Percentiles rank a stretch among this genome's conserved stretches.
Conservation (phyloP, 2,113 vertebrate genomes). For the Ceuthmochares aereus region DNA sequence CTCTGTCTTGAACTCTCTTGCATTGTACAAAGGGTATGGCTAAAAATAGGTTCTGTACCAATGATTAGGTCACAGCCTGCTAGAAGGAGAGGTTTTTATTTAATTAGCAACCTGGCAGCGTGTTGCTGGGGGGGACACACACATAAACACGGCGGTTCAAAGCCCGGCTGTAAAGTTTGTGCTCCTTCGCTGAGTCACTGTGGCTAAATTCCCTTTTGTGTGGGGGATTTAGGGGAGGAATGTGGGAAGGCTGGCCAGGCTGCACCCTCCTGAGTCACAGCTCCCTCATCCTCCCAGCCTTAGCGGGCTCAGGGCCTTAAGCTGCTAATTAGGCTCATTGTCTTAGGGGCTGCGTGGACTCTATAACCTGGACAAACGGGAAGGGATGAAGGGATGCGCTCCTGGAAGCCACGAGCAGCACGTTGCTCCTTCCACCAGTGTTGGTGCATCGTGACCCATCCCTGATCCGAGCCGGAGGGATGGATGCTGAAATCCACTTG, state of each 20-base stretch:
- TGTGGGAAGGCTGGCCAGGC: neutral
- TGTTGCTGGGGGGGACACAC: neutral
- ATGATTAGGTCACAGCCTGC: constrained; percentile 8
- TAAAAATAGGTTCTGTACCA: constrained; percentile 38
- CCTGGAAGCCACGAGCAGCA: neutral
- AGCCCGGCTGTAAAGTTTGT: constrained; percentile 51
- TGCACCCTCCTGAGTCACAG: neutral
- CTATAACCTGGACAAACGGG: neutral
- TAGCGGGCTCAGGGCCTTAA: neutral
- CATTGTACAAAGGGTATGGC: constrained; percentile 6
- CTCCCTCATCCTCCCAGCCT: neutral
- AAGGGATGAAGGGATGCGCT: neutral
- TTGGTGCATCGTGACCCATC: accelerated
- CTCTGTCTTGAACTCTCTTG: neutral
- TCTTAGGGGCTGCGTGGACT: neutral
- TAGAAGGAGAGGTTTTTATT: constrained; percentile 58
- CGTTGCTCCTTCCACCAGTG: accelerated
- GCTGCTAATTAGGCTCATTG: constrained; percentile 9
- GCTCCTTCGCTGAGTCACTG: constrained; percentile 47
- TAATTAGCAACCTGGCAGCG: neutral
- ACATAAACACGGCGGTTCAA: constrained; percentile 13
- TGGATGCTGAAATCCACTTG: neutral
- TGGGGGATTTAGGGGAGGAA: neutral
- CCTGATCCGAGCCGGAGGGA: neutral
- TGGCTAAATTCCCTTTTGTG: neutral